Conservation (phyloP, 2,888 invertebrate species). For the Dermolepida albohirtum region DNA sequence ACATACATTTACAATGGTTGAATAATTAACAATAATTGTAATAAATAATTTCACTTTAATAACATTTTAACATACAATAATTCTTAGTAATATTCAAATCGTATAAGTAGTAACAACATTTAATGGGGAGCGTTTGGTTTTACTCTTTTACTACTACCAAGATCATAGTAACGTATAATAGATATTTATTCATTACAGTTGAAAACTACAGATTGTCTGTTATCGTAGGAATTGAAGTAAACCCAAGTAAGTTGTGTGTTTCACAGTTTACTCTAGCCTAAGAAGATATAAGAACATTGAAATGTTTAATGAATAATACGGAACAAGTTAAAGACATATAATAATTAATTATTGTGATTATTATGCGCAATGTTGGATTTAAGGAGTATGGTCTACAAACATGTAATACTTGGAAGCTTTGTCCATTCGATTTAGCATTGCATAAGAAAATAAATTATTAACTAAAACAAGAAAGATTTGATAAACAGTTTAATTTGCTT, state of each 20-base stretch:
- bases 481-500: too few relatives aligned
- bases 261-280: not conserved
- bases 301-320: not conserved
- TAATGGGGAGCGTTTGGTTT: conserved; percentile 10
- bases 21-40: conserved; percentile 2
- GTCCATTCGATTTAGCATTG: too few relatives aligned
- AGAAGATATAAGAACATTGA: conserved; percentile 11
- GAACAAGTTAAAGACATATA: too few relatives aligned
- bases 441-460: too few relatives aligned
- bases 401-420: too few relatives aligned
- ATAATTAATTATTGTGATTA: too few relatives aligned
- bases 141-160: not conserved
- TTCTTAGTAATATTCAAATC: conserved; percentile 24
- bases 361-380: too few relatives aligned
- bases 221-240: conserved; percentile 8
- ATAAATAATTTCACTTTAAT: conserved; percentile 28
- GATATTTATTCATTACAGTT: conserved; percentile 2
- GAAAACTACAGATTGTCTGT: conserved; percentile 40
- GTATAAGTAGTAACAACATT: conserved; percentile 34
- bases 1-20: conserved; percentile 18
- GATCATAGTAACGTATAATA: not conserved
- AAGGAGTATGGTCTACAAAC: too few relatives aligned
- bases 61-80: conserved; percentile 17
- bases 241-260: not conserved
- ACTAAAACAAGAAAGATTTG: too few relatives aligned